Evolutionary conservation across 2,797 vertebrate species (phyloP), one percentile per base, ranked within the genome.

Genomic region (Knipowitschia caucasica): DNA sequence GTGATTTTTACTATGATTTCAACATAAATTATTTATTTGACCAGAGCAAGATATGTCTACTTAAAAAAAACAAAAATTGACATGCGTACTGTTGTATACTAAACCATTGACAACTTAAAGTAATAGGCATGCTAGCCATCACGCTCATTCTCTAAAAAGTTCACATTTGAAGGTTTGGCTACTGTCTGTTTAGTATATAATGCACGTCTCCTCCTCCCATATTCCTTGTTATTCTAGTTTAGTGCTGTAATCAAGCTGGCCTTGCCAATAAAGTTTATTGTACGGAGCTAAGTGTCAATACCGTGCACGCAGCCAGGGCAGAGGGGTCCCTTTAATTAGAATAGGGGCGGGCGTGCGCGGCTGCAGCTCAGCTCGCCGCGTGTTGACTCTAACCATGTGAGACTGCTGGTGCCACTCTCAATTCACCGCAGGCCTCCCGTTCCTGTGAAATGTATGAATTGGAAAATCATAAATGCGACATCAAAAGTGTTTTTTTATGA

Each of bases 241-340:
- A 95, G 94, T 94, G 83, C 89, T 89, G 80, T 92, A 90, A 94
- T 95, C 94, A 95, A 94, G 93, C 93, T 92, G 92, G 91, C 91
- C 91, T 95, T 97, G 94, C 96, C 95, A 96, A 96, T 98, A 95
- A 95, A 97, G 94, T 98, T 97, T 98, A 95, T 97, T 94, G 95
- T 97, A 92, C 86, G 91, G 89, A 92, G 92, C 93, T 90, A 93
- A 94, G 92, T 97, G 95, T 99, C 95, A 95, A 96, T 99, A 97
- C 93, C 92, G 91, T 89, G 88, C 91, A 92, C 92, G 93, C 91
- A 93, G 92, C 91, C 92, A 44, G 86, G 93, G 93, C 91, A 89
- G 86, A 82, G 81, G 85, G 93, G 93, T 92, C 91, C 84, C 91
- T 93, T 94, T 96, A 96, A 98, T 99, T 99, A 97, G 94, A 98